Evolutionary conservation across 1,140 invertebrate species (phyloP), one percentile per base, ranked within the genome.

Genomic region (Zaprionus nigranus): DNA sequence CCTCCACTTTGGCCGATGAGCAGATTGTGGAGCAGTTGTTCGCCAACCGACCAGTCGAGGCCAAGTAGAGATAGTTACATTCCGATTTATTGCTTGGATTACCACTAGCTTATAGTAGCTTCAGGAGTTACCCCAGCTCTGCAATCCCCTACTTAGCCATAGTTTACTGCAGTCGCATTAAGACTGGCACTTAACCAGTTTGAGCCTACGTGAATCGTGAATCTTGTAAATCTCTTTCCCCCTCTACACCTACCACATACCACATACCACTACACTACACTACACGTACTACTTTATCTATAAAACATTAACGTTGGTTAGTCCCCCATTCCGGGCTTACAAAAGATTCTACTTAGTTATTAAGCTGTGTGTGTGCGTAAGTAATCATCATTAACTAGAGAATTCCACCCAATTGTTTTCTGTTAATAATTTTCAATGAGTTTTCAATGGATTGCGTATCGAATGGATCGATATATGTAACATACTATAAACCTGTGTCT

Each of bases 1-100:
- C 96, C 1, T 98, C 97, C 12, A 99, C 98, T 1, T 93, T 99
- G 65, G 97, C 98, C 34, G 98, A 99, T 85, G 97, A 97, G 72
- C 93, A 93, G 5, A 95, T 99, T 67, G 96, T 99, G 28, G 95
- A 97, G 46, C 92, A 96, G 75, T 93, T 98, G 5, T 97, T 98
- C 80, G 94, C 95, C 28, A 95, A 96, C 75, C 94, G 95, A 91
- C 95, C 95, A n/a, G 56, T 82, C 26, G 91, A 92, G 78, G 81
- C 83, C 69, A 91, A 92, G 86, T 92, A 92, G 75, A 91, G 3
- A 38, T 15, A 49, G 43, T 58, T 58, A 40, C 58, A 40, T 38
- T 49, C n/a, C 24, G 54, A 49, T 36, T 49, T 26, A 15, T 49
- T 26, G 28, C 28, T 53, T 53, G 67, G 72, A 57, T 75, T 57